phyloP scores from a whole-genome alignment of 2,888 invertebrate species.

The Stenurella melanura region DNA sequence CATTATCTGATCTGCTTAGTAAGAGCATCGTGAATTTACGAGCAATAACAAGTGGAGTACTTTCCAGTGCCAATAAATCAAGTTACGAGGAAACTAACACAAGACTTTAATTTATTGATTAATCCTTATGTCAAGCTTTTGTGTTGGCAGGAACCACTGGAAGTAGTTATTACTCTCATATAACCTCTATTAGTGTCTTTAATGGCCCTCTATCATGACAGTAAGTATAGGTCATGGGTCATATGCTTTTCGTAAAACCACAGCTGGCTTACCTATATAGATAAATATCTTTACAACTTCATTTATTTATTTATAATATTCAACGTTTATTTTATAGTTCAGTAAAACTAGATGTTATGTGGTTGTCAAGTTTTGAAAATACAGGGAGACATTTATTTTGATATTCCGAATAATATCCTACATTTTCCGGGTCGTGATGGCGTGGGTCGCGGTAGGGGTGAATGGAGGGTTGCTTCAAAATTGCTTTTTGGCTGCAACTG shows the following conservation, averaged over 20 bases:
- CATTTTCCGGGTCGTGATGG: too few relatives aligned
- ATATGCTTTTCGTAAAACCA: background rate
- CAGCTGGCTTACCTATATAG: background rate
- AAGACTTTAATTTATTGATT: constrained; percentile 35
- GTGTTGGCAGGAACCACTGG: constrained; percentile 17
- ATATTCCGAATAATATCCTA: too few relatives aligned
- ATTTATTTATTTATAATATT: too few relatives aligned
- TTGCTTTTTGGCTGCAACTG: too few relatives aligned
- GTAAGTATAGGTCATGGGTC: background rate
- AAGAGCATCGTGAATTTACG: constrained; percentile 17
- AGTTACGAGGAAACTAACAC: constrained; percentile 12
- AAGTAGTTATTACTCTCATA: constrained; percentile 19
- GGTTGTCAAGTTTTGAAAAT: too few relatives aligned
- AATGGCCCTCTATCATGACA: constrained; percentile 1
- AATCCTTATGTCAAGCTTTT: constrained; percentile 26
- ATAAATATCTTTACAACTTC: too few relatives aligned
- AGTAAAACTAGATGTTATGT: too few relatives aligned
- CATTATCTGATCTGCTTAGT: constrained; percentile 29
- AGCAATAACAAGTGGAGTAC: constrained; percentile 28
- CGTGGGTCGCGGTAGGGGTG: too few relatives aligned
- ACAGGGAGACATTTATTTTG: too few relatives aligned
- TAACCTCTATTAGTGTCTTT: constrained; percentile 18
- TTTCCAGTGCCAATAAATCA: constrained; percentile 30
- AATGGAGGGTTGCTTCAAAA: too few relatives aligned
- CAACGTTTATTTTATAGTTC: too few relatives aligned